Evolutionary conservation across 2,888 invertebrate genomes (phyloP).

Genomic region (Pachycephus smyrnensis): DNA sequence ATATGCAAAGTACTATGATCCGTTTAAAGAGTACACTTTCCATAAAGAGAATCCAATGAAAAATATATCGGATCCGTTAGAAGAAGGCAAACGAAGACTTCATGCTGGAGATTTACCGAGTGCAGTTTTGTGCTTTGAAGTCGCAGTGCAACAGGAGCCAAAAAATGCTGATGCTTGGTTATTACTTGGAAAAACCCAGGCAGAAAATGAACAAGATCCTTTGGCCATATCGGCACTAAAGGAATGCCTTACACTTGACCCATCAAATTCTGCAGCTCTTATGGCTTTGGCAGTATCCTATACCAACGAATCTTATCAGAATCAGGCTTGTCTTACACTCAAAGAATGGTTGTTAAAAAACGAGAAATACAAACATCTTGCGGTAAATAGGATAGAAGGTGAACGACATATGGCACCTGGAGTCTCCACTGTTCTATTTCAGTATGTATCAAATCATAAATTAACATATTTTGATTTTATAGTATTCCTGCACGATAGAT

Average conservation of each 20-base stretch:
- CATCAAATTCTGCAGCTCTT: conserved; percentile 83
- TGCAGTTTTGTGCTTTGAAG: conserved; percentile 96
- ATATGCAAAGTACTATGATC: conserved; percentile 73
- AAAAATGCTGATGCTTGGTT: conserved; percentile 88
- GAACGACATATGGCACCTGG: conserved; percentile 44
- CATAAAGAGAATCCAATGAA: conserved; percentile 88
- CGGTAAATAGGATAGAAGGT: conserved; percentile 70
- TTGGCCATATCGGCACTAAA: conserved; percentile 92
- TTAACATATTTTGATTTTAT: neutral
- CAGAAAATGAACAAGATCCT: conserved; percentile 98
- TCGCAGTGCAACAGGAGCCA: conserved; percentile 87
- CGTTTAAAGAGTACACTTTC: conserved; percentile 82
- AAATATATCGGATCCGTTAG: conserved; percentile 81
- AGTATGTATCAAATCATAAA: conserved; percentile 58
- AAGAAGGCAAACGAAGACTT: conserved; percentile 86
- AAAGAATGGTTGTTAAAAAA: conserved; percentile 83
- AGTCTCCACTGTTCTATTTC: conserved; percentile 68
- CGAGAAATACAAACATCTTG: conserved; percentile 83
- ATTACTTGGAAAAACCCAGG: conserved; percentile 89
- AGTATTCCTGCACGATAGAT: neutral
- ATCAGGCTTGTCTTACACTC: conserved; percentile 87
- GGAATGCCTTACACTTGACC: conserved; percentile 83
- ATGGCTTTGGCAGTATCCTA: conserved; percentile 94
- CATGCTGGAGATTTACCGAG: conserved; percentile 92
- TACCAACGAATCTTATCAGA: conserved; percentile 95